phyloP scores from a whole-genome alignment of 2,888 invertebrate species.

The Drosophila prostipennis region DNA sequence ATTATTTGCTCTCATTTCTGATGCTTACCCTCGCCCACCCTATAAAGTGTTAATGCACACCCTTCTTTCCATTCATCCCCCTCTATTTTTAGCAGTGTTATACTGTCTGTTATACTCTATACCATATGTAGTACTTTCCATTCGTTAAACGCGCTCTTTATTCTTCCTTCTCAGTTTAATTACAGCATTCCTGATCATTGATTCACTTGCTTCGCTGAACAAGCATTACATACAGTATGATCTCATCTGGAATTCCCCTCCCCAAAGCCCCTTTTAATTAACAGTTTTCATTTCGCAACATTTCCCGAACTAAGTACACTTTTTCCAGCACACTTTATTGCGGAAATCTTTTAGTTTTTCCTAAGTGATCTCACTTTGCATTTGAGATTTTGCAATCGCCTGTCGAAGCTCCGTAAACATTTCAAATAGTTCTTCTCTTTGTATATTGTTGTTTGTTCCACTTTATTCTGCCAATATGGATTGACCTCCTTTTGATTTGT shows the following conservation, averaged over 20 bases:
- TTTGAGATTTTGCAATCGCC: constrained; percentile 67
- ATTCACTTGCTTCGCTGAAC: constrained; percentile 34
- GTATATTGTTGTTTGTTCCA: constrained; percentile 20
- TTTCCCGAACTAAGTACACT: constrained; percentile 5
- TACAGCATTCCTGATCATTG: constrained; percentile 18
- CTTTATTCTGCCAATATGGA: constrained; percentile 58
- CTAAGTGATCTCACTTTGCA: constrained; percentile 14
- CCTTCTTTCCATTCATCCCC: constrained; percentile 4
- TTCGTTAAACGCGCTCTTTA: not conserved
- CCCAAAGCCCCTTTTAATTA: constrained; percentile 18
- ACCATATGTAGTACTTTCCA: not conserved
- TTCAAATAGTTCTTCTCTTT: constrained; percentile 5
- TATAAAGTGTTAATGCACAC: not conserved
- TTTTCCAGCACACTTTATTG: constrained; percentile 3
- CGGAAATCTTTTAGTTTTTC: not conserved
- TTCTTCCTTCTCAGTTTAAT: constrained; percentile 11
- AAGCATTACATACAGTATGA: constrained; percentile 9
- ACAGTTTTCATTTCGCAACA: constrained; percentile 28
- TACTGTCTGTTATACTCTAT: not conserved
- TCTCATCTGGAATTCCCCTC: constrained; percentile 12
- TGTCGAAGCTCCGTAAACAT: constrained; percentile 25
- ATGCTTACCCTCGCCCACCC: constrained; percentile 1
- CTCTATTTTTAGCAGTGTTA: not conserved
- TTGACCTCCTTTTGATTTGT: constrained; percentile 75
- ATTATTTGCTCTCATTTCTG: not conserved